Evolutionary conservation across 1,140 invertebrate species (phyloP).

Genomic region (Probaryconus sp.): DNA sequence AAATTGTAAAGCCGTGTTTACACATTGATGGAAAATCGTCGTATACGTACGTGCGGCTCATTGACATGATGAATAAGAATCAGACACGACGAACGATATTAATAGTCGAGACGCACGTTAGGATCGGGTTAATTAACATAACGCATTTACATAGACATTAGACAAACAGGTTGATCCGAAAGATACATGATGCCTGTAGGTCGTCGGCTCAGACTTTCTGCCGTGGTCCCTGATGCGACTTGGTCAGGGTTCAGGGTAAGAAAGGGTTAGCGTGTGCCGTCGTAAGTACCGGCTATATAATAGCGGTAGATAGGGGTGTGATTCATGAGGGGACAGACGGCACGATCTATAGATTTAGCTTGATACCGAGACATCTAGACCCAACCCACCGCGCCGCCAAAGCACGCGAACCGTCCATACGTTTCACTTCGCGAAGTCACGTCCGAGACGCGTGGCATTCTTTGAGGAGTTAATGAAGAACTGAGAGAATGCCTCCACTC

Average conservation of each 20-base stretch:
- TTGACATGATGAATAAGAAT: constrained; percentile 56
- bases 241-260: constrained; percentile 11
- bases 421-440: constrained; percentile 69
- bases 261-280: constrained; percentile 66
- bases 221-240: constrained; percentile 32
- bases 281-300: constrained; percentile 68
- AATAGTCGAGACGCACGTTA: constrained; percentile 65
- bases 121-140: constrained; percentile 66
- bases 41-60: constrained; percentile 10
- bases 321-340: constrained; percentile 69
- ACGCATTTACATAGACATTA: constrained; percentile 70
- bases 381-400: constrained; percentile 41
- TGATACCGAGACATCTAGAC: constrained; percentile 67
- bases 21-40: constrained; percentile 21
- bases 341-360: constrained; percentile 70
- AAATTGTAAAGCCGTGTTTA: constrained; percentile 9
- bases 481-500: constrained; percentile 33
- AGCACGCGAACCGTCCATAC: constrained; percentile 72
- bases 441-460: constrained; percentile 70
- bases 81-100: constrained; percentile 53
- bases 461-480: constrained; percentile 61
- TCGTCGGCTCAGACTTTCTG: too few species aligned
- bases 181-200: constrained; percentile 61
- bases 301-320: constrained; percentile 68
- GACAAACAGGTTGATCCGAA: constrained; percentile 67